Percentiles rank a stretch among this genome's conserved stretches.
Evolutionary conservation across 2,797 vertebrate species (phyloP).

Genomic region (Molossus alvarezi): DNA sequence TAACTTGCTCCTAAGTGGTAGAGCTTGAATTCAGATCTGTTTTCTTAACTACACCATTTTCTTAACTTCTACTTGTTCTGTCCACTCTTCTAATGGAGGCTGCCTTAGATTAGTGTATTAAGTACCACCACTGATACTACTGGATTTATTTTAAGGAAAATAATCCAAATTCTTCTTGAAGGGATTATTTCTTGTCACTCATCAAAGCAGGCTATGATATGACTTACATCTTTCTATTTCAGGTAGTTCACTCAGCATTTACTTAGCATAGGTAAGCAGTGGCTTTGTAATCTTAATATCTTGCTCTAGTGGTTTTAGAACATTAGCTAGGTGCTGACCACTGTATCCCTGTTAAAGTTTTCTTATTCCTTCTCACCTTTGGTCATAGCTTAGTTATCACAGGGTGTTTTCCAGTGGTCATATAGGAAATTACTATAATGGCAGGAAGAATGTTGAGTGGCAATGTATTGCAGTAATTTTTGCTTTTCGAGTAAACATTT

Average conservation of each 20-base stretch:
- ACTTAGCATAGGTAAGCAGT: not conserved
- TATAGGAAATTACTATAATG: not conserved
- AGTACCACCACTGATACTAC: not conserved
- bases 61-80: not conserved
- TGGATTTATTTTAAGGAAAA: not conserved
- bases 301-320: not conserved
- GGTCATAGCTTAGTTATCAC: not conserved
- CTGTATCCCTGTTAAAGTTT: not conserved
- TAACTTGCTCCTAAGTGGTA: not conserved
- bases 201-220: not conserved
- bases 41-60: not conserved
- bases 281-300: not conserved
- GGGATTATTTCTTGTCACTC: not conserved
- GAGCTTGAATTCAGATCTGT: not conserved
- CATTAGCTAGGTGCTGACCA: not conserved
- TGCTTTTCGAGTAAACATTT: constrained; percentile 45
- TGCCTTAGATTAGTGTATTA: not conserved
- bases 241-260: not conserved
- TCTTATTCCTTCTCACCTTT: not conserved
- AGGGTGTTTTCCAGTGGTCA: not conserved
- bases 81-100: not conserved
- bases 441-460: not conserved
- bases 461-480: constrained; percentile 51
- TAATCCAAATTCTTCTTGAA: not conserved
- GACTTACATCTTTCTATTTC: not conserved